phyloP scores from a whole-genome alignment of 2,113 vertebrate genomes.

The Diglossa brunneiventris region DNA sequence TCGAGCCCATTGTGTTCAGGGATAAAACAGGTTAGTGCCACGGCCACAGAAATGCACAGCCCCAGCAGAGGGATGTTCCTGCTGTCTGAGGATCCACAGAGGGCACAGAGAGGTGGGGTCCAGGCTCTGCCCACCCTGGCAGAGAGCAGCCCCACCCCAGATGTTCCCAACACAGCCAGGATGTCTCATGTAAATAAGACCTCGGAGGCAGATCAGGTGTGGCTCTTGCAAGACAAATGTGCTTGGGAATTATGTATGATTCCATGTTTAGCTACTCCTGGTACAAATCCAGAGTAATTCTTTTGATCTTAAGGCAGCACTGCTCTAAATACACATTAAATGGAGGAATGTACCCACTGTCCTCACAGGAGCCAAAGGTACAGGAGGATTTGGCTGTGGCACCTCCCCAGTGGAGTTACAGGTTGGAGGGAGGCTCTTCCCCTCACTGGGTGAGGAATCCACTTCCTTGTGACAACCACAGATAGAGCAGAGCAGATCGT shows the following conservation, averaged over 20 bases:
- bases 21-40: conserved; percentile 3
- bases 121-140: conserved; percentile 32
- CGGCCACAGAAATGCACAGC: background rate
- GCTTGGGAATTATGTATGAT: conserved; percentile 58
- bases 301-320: conserved; percentile 45
- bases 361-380: background rate
- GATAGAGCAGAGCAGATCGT: background rate
- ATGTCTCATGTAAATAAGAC: conserved; percentile 37
- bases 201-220: conserved; percentile 63
- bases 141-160: conserved; percentile 24
- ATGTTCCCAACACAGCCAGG: conserved; percentile 31
- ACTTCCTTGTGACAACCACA: background rate
- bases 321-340: conserved; percentile 11
- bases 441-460: background rate
- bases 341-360: background rate
- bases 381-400: background rate
- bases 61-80: background rate
- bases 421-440: background rate
- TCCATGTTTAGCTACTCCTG: conserved; percentile 45
- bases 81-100: background rate
- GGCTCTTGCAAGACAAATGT: conserved; percentile 58
- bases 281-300: conserved; percentile 34
- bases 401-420: background rate
- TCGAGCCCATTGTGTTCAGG: conserved; percentile 30
- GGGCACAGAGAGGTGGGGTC: background rate